Evolutionary conservation across 2,888 invertebrate species (phyloP).

Genomic region (Drosophila flavopinicola): DNA sequence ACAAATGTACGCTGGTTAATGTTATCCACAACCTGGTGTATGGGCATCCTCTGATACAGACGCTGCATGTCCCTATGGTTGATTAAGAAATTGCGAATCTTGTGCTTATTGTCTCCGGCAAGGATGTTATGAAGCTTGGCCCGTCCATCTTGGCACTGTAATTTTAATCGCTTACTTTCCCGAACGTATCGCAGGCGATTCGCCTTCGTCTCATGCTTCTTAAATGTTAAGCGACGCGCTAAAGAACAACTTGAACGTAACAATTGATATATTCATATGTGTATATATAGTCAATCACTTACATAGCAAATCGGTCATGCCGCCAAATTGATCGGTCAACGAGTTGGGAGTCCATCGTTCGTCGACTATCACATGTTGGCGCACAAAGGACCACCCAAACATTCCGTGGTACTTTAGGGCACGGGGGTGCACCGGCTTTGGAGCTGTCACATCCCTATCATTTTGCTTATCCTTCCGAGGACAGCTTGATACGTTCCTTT

Average conservation of each 20-base stretch:
- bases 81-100: slow-evolving; percentile 79
- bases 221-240: slow-evolving; percentile 74
- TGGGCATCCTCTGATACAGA: slow-evolving; percentile 82
- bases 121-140: slow-evolving; percentile 74
- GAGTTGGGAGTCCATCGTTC: slow-evolving; percentile 79
- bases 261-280: background rate
- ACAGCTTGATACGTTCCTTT: background rate
- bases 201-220: slow-evolving; percentile 66
- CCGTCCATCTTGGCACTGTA: slow-evolving; percentile 79
- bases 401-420: slow-evolving; percentile 80
- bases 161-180: slow-evolving; percentile 66
- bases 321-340: slow-evolving; percentile 76
- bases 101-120: slow-evolving; percentile 66
- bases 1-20: slow-evolving; percentile 83
- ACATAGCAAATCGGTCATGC: slow-evolving; percentile 79
- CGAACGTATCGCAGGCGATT: slow-evolving; percentile 55
- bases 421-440: slow-evolving; percentile 77
- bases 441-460: slow-evolving; percentile 47
- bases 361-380: slow-evolving; percentile 81
- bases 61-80: slow-evolving; percentile 82
- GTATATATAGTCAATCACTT: slow-evolving; percentile 22
- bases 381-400: slow-evolving; percentile 75
- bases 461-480: slow-evolving; percentile 29
- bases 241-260: background rate
- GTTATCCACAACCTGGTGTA: slow-evolving; percentile 79